A percentile compares a stretch with the other conserved stretches of the same genome.
These are phyloP conservation scores for Liodrosophila aerea DNA, from an alignment of 2,888 invertebrate species.

Conservation along the genomic window DNA sequence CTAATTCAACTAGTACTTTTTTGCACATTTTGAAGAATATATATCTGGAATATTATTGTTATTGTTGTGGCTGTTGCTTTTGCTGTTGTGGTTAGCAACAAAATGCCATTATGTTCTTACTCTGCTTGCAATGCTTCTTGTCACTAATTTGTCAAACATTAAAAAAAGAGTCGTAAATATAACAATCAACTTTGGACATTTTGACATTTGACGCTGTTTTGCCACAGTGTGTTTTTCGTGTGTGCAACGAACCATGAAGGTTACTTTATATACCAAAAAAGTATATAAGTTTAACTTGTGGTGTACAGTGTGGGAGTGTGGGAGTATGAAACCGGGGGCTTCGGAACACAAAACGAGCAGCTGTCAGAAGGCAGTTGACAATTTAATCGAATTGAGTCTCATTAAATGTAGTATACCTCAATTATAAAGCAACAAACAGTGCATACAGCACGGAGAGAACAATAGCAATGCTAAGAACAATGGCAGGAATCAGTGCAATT, in stretches of 20 bases:
- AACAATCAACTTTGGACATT: slow-evolving; percentile 73
- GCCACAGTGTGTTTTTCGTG: slow-evolving; percentile 42
- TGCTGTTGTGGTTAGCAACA: slow-evolving; percentile 7
- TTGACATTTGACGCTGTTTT: slow-evolving; percentile 57
- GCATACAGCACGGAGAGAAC: slow-evolving; percentile 11
- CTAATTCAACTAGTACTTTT: too few species aligned
- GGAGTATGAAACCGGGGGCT: slow-evolving; percentile 31
- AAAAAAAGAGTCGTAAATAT: slow-evolving; percentile 72
- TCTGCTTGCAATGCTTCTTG: slow-evolving; percentile 47
- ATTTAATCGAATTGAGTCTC: slow-evolving; percentile 14
- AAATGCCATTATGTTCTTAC: slow-evolving; percentile 25
- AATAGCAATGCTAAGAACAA: too few species aligned
- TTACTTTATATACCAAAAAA: slow-evolving; percentile 27
- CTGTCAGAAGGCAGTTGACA: slow-evolving; percentile 18
- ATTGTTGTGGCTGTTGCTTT: slow-evolving; percentile 34
- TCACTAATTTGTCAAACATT: slow-evolving; percentile 74
- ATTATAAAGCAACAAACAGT: not conserved
- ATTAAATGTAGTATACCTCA: not conserved
- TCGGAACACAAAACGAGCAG: slow-evolving; percentile 20
- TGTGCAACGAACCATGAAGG: slow-evolving; percentile 64
- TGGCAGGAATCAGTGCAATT: slow-evolving; percentile 4
- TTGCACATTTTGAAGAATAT: too few species aligned
- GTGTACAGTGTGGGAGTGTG: too few species aligned
- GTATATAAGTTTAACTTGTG: too few species aligned
- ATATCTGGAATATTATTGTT: too few species aligned